Evolutionary conservation across 2,888 invertebrate genomes (phyloP), one percentile per base, ranked within the genome.

Genomic region (Athalia rosae): DNA sequence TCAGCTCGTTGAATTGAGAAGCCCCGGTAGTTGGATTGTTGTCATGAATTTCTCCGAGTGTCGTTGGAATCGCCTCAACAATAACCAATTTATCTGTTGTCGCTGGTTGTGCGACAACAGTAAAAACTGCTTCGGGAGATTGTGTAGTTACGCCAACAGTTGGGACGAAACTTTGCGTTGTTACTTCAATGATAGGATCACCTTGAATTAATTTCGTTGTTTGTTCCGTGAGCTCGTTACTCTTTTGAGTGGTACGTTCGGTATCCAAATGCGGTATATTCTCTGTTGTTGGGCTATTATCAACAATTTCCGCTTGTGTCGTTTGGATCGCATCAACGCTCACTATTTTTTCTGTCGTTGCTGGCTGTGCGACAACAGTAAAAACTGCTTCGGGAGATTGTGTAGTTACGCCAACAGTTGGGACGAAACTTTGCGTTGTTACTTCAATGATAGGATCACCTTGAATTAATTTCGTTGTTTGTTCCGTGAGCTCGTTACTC

Each of bases 231-330:
- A 69, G 9, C n/a, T 8, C 0, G 11, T 71, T 58, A 58, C 43
- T 71, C 7, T 71, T 13, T 8, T 43, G 58, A n/a, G 53, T 67
- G 67, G 67, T 67, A 28, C 28, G 67, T 11, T 50, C 50, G 2
- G 50, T 45, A 50, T 67, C 67, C 9, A 50, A 41, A 5, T 15
- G 9, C 41, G 41, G 4, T 41, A 71, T 11, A 13, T 56, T 43
- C 8, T 58, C 45, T n/a, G 71, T 71, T 5, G 64, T 66, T 58
- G 71, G 50, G 73, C 76, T 79, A n/a, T 47, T 76, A 58, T 66
- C 58, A 43, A 79, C 48, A 63, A 71, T 73, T 4, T 63, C 48
- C 15, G 77, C 74, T 15, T 62, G 50, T 28, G 76, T 79, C 63
- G 76, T 77, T 50, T 67, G 7, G 11, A 58, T 71, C 8, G 8